These are phyloP conservation scores for Denticeps clupeoides DNA, from an alignment of 2,797 vertebrate genomes.

Conservation along the genomic window DNA sequence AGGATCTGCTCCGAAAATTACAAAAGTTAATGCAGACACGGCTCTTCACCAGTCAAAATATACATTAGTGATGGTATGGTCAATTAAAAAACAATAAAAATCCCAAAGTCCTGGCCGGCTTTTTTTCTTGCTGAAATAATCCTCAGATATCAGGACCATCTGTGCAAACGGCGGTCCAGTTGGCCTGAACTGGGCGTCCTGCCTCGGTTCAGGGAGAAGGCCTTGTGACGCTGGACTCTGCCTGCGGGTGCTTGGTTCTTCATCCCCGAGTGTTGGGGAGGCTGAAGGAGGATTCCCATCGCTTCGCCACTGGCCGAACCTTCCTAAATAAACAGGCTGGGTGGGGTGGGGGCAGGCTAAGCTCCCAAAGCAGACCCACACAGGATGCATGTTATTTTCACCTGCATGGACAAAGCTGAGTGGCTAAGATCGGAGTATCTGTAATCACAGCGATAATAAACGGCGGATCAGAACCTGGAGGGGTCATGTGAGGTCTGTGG, in stretches of 20 bases:
- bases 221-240: no score
- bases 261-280: no score
- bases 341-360: constrained; percentile 32
- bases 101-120: constrained; percentile 44
- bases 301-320: constrained; percentile 19
- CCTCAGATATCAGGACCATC: constrained; percentile 62
- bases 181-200: constrained; percentile 37
- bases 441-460: constrained; percentile 8
- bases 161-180: constrained; percentile 47
- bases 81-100: constrained; percentile 61
- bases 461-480: background rate
- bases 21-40: constrained; percentile 26
- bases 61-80: constrained; percentile 47
- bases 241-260: no score
- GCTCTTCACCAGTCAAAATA: constrained; percentile 45
- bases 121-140: constrained; percentile 58
- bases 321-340: constrained; percentile 39
- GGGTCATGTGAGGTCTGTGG: constrained; percentile 4
- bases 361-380: constrained; percentile 15
- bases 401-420: constrained; percentile 11
- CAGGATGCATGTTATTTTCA: constrained; percentile 13
- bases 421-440: background rate
- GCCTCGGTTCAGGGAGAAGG: no score
- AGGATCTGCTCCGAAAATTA: constrained; percentile 24
- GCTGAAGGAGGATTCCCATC: constrained; percentile 16